These are phyloP conservation scores for Chiridota heheva DNA, from an alignment of 35 echinoderm and acorn worm genomes.

Conservation along the genomic window DNA sequence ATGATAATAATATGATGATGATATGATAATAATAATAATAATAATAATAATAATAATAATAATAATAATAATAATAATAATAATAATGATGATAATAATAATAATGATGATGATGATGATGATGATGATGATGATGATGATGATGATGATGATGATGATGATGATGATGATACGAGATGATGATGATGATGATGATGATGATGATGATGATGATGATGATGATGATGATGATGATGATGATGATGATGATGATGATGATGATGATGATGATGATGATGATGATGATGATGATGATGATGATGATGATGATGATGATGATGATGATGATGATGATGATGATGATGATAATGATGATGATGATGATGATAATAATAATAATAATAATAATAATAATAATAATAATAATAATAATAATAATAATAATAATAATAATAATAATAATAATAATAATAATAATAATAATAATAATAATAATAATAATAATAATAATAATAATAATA, in stretches of 20 bases:
- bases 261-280: slow-evolving; percentile 2
- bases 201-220: slow-evolving; percentile 9
- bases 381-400: too few species aligned
- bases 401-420: too few species aligned
- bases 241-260: slow-evolving; percentile 2
- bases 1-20: too few species aligned
- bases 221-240: slow-evolving; percentile 2
- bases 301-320: neutral
- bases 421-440: too few species aligned
- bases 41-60: too few species aligned
- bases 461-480: too few species aligned
- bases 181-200: slow-evolving; percentile 1
- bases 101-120: slow-evolving; percentile 6
- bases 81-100: neutral
- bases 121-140: slow-evolving; percentile 8
- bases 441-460: too few species aligned
- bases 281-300: slow-evolving; percentile 2
- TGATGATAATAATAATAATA: neutral
- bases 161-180: too few species aligned
- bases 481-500: too few species aligned
- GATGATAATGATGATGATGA: neutral
- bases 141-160: slow-evolving; percentile 8
- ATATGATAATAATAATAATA: too few species aligned
- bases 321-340: neutral
- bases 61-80: too few species aligned